Evolutionary conservation across 1,140 invertebrate genomes (phyloP), one percentile per base, ranked within the genome.

Genomic region (Coelopa frigida): DNA sequence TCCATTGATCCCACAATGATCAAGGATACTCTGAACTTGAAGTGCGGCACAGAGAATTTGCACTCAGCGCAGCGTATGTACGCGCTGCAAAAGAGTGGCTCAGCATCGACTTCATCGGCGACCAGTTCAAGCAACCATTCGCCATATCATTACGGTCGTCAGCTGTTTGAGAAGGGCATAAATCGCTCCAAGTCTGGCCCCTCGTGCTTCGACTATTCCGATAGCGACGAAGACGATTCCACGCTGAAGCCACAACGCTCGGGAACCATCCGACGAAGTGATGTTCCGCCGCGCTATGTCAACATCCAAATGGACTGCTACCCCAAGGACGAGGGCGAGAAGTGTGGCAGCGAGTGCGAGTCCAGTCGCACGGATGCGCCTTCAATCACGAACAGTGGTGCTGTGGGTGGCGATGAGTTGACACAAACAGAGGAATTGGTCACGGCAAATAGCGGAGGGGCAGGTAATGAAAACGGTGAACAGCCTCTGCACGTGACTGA

Each of bases 111-210:
- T 35, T 38, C 59, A 39, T 47, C n/a, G 49, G 48, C 12, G 38
- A 50, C 7, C 51, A 50, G 37, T 48, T 43, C 17, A 55, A 61
- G 3, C 4, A 20, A 29, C n/a, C 56, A 55, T 21, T 41, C 58
- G 18, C 22, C 33, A 10, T 49, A 56, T 50, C 56, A 59, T n/a
- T 54, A 55, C 11, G 60, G 60, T 3, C 55, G 59, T 1, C 54
- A 62, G 46, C 38, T 66, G 2, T 67, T 65, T 11, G 73, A 75
- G 11, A 68, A 69, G 44, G 68, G 70, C 48, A 67, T 82, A 12
- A 82, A 80, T 61, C 74, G 80, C 26, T 82, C 80, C 0, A 76
- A 80, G 66, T 82, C 80, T 5, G 81, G 80, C n/a, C 80, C 80
- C n/a, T 80, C 81, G 55, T 81, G 79, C 54, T 70, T 82, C 24